A percentile compares a stretch with the other conserved stretches of the same genome.
These are phyloP conservation scores for Paedocypris micromegethes DNA, from an alignment of 2,797 vertebrate species.

Conservation along the genomic window DNA sequence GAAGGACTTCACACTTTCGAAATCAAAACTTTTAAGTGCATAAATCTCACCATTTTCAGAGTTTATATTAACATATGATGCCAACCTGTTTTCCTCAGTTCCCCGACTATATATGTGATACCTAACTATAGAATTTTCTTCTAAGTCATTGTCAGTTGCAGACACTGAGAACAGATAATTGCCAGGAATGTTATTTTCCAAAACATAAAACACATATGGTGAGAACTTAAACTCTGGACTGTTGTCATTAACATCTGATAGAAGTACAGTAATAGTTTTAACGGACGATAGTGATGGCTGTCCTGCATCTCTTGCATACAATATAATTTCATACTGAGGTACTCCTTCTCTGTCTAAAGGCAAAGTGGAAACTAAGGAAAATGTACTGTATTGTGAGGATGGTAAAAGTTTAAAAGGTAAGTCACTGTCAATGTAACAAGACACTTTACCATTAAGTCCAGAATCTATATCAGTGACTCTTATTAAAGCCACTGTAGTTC, in stretches of 20 bases:
- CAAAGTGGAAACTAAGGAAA: slow-evolving; percentile 53
- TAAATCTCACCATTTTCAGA: slow-evolving; percentile 71
- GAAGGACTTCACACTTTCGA: slow-evolving; percentile 62
- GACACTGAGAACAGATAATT: slow-evolving; percentile 52
- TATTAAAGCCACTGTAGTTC: slow-evolving; percentile 57
- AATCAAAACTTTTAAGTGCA: slow-evolving; percentile 72
- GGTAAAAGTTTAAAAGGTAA: slow-evolving; percentile 57
- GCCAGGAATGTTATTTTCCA: slow-evolving; percentile 62
- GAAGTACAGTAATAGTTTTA: slow-evolving; percentile 51
- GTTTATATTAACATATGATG: slow-evolving; percentile 60
- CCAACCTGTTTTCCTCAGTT: slow-evolving; percentile 24
- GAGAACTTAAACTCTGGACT: slow-evolving; percentile 52
- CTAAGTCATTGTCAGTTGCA: slow-evolving; percentile 57
- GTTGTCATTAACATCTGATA: slow-evolving; percentile 68
- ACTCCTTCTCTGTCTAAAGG: slow-evolving; percentile 54
- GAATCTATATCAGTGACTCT: slow-evolving; percentile 60
- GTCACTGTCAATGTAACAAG: slow-evolving; percentile 48
- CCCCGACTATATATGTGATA: slow-evolving; percentile 55
- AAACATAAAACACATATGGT: slow-evolving; percentile 58
- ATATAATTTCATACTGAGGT: slow-evolving; percentile 49
- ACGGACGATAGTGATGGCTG: slow-evolving; percentile 48
- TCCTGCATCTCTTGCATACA: slow-evolving; percentile 57
- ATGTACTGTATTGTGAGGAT: slow-evolving; percentile 59
- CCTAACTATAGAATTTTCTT: slow-evolving; percentile 54
- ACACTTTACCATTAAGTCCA: slow-evolving; percentile 58